Percentiles rank a stretch among this genome's conserved stretches.
Conservation (phyloP, 2,113 vertebrate genomes). For the Lamprotornis superbus region DNA sequence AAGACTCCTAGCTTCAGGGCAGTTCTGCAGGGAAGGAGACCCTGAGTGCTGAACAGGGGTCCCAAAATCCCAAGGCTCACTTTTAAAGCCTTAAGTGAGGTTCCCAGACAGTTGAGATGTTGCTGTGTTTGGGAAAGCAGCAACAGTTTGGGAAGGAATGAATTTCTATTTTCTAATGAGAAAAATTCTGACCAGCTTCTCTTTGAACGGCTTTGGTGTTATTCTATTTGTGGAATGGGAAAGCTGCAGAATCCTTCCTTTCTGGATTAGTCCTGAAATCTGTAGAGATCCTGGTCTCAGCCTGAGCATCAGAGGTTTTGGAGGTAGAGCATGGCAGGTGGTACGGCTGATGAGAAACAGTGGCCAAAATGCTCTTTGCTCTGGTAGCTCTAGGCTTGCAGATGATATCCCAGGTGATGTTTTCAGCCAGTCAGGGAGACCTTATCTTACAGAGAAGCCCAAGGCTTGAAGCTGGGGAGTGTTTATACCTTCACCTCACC, state of each 20-base stretch:
- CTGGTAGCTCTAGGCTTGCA: background rate
- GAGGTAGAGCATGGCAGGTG: background rate
- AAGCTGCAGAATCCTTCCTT: background rate
- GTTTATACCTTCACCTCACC: background rate
- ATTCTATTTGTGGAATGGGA: background rate
- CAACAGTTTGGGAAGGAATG: background rate
- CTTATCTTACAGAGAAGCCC: background rate
- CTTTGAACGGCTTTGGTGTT: background rate
- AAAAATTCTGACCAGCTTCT: background rate
- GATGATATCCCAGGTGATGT: background rate
- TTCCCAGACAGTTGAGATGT: background rate
- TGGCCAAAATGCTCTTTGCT: background rate
- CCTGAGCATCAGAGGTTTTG: background rate
- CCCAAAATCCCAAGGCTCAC: background rate
- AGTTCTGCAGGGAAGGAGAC: background rate
- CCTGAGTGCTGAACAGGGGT: background rate
- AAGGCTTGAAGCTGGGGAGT: background rate
- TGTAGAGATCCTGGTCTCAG: background rate
- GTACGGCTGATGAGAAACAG: background rate
- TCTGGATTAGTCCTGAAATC: background rate
- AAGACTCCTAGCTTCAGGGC: background rate
- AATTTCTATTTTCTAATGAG: background rate
- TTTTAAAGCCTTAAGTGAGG: background rate
- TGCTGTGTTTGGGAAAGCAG: background rate
- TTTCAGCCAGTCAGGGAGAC: background rate